Conservation (phyloP, 2,888 invertebrate species). For the Limnephilus rhombicus region DNA sequence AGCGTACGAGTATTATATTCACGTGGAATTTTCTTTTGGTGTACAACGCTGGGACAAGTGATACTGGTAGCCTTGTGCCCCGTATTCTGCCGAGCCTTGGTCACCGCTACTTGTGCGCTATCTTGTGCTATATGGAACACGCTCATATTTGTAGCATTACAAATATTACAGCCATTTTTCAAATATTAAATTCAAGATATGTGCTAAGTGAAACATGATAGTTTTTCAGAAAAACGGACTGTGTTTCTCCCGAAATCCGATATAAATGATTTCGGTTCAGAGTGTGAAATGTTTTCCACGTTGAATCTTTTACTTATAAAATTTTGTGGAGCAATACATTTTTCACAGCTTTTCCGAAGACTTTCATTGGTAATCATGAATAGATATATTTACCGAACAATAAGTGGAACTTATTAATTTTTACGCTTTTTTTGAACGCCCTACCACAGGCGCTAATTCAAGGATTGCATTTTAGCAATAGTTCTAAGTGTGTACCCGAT, state of each 20-base stretch:
- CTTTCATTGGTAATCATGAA: not conserved
- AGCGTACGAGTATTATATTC: slow-evolving; percentile 19
- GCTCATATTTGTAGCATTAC: not conserved
- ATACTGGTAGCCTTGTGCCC: not conserved
- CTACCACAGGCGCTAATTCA: too few species aligned
- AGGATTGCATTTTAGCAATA: too few species aligned
- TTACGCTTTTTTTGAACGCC: too few species aligned
- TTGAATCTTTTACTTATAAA: not conserved
- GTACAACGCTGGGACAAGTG: slow-evolving; percentile 29
- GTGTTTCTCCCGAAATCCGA: too few species aligned
- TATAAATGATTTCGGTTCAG: not conserved
- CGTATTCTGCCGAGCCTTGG: not conserved
- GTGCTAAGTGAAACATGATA: not conserved
- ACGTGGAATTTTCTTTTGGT: slow-evolving; percentile 16
- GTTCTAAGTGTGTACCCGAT: too few species aligned
- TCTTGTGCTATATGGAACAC: not conserved
- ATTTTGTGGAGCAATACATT: too few species aligned
- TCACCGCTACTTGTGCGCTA: not conserved
- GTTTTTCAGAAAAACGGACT: too few species aligned
- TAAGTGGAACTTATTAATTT: too few species aligned
- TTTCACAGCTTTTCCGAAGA: not conserved
- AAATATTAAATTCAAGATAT: not conserved
- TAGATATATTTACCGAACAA: too few species aligned
- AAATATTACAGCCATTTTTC: not conserved
- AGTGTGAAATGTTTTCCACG: not conserved